Percentiles rank a stretch among this genome's conserved stretches.
These are phyloP conservation scores for Stomatorhinus ivindoensis DNA, from an alignment of 2,113 vertebrate species.

Conservation along the genomic window DNA sequence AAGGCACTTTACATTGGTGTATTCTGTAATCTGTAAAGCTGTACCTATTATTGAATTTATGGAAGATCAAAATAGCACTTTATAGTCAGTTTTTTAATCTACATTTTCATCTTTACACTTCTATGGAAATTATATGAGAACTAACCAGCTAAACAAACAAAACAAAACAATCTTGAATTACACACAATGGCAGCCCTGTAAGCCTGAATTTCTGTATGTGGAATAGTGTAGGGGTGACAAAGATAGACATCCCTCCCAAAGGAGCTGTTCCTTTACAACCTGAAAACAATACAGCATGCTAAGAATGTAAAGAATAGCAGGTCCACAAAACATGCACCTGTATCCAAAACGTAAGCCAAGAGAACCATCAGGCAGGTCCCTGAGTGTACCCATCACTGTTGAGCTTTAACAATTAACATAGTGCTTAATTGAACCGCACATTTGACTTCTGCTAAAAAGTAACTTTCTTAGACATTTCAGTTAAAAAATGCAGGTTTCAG, in stretches of 20 bases:
- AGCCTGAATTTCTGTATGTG: background rate
- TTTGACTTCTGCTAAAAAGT: background rate
- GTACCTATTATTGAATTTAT: background rate
- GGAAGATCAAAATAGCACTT: background rate
- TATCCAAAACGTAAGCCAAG: background rate
- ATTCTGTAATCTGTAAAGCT: background rate
- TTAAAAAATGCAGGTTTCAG: background rate
- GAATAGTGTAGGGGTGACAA: background rate
- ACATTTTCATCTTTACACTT: background rate
- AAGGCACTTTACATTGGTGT: background rate
- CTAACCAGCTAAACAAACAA: background rate
- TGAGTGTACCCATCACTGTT: background rate
- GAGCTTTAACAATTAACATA: background rate
- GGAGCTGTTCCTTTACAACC: background rate
- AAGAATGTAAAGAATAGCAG: background rate
- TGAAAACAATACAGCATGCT: background rate
- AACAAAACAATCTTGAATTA: background rate
- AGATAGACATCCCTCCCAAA: background rate
- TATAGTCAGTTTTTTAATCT: background rate
- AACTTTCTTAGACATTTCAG: background rate
- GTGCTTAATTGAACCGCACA: background rate
- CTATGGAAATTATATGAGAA: background rate
- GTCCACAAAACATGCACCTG: background rate
- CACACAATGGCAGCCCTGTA: background rate
- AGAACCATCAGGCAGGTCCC: background rate